Evolutionary conservation across 2,113 vertebrate genomes (phyloP), one percentile per base, ranked within the genome.

Genomic region (Psittacula cyanocephala): DNA sequence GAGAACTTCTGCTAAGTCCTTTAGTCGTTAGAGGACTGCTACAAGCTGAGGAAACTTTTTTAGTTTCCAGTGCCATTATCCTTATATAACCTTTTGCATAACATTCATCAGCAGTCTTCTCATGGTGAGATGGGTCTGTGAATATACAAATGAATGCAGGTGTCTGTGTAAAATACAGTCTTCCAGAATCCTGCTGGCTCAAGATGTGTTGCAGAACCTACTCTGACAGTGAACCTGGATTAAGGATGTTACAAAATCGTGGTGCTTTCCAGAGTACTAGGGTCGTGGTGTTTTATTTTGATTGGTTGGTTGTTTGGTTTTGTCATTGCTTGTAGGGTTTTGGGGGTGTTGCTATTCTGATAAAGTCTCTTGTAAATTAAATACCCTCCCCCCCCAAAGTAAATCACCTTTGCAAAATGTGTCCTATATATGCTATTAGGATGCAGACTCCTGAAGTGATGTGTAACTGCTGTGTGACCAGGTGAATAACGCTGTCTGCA

Each of bases 341-440:
- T 17, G 57, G 65, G 10, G 1, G 37, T 83, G 3, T 76, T 47
- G 9, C 31, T 87, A 35, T 72, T 52, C 20, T 2, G 12, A 18
- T 82, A 43, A 59, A 63, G 5, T 29, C 2, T 50, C 31, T 60
- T 6, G 1, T 53, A 55, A 79, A 85, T 52, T 23, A 64, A 63
- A 33, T 12, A 6, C 0, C 4, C 3, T 6, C 14, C 15, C 2
- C 2, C 29, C 6, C 6, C 28, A 46, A 53, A 18, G 5, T 63
- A 63, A 63, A 67, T 60, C 10, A 84, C 0, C 55, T 74, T 71
- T 84, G 13, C 27, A 75, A 43, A 50, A 47, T 11, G 6, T 39
- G 10, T 71, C 43, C 29, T 44, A 0, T 60, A 27, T 53, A 78
- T 87, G 55, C 55, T 39, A 2, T 35, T 81, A 39, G 29, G 12